Evolutionary conservation across 2,888 invertebrate species (phyloP).

Genomic region (Reticulitermes lucifugus): DNA sequence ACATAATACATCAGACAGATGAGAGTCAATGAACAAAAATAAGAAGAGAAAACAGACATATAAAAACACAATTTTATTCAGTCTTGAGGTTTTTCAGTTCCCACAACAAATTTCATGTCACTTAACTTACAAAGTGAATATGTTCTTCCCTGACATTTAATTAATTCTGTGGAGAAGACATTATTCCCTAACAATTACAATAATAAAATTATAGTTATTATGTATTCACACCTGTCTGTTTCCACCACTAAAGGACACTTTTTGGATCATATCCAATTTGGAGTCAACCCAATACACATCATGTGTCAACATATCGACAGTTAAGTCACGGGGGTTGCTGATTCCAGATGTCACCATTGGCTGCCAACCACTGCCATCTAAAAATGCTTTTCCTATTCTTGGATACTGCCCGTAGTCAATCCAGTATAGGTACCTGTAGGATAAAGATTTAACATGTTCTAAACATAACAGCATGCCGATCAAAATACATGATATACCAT

Average conservation of each 20-base stretch:
- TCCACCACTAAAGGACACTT: conserved; percentile 85
- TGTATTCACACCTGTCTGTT: conserved; percentile 71
- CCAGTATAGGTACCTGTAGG: conserved; percentile 87
- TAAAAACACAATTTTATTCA: too few species aligned
- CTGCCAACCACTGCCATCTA: conserved; percentile 90
- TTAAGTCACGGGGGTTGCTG: conserved; percentile 88
- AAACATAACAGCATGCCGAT: not conserved
- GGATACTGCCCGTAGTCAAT: conserved; percentile 98
- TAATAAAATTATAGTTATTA: too few species aligned
- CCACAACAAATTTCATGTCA: too few species aligned
- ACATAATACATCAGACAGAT: too few species aligned
- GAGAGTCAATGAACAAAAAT: too few species aligned
- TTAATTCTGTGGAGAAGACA: too few species aligned
- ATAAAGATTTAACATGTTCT: not conserved
- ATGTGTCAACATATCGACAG: conserved; percentile 92
- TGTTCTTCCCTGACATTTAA: too few species aligned
- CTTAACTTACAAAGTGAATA: too few species aligned
- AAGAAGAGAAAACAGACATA: too few species aligned
- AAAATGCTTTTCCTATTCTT: conserved; percentile 86
- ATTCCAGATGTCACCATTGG: conserved; percentile 92
- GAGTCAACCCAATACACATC: conserved; percentile 99
- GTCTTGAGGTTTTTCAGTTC: too few species aligned
- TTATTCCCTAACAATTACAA: too few species aligned
- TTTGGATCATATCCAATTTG: conserved; percentile 93
- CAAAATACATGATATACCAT: too few species aligned